phyloP scores from a whole-genome alignment of 2,888 invertebrate species.

The Lymantria monacha region DNA sequence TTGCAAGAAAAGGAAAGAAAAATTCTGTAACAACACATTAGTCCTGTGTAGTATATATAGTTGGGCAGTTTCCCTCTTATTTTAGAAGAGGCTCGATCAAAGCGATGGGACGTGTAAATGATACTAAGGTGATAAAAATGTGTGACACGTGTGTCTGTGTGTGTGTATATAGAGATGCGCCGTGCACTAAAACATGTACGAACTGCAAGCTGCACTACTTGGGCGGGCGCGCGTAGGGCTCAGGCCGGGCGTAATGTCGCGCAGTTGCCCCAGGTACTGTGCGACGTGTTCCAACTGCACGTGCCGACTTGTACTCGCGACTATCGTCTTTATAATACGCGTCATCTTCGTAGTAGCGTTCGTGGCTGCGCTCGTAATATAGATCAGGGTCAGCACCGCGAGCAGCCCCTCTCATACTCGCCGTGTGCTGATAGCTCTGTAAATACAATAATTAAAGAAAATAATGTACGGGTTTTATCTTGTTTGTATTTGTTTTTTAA shows the following conservation, averaged over 20 bases:
- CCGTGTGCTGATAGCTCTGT: conserved; percentile 8
- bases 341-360: conserved; percentile 71
- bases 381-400: conserved; percentile 86
- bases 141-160: too few relatives aligned
- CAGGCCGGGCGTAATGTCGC: conserved; percentile 50
- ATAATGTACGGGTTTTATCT: not conserved
- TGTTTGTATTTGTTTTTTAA: too few relatives aligned
- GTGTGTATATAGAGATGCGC: conserved; percentile 8
- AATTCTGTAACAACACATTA: too few relatives aligned
- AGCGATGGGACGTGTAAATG: too few relatives aligned
- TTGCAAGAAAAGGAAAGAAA: too few relatives aligned
- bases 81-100: too few relatives aligned
- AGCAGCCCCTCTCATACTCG: conserved; percentile 56
- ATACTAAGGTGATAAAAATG: too few relatives aligned
- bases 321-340: conserved; percentile 53
- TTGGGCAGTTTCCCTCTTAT: too few relatives aligned
- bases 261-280: conserved; percentile 32
- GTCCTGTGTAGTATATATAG: too few relatives aligned
- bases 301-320: conserved; percentile 64
- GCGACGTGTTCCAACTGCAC: conserved; percentile 68
- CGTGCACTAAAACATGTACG: conserved; percentile 33
- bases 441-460: not conserved
- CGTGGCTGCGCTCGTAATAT: conserved; percentile 79
- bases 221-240: conserved; percentile 68
- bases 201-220: conserved; percentile 49